phyloP scores from a whole-genome alignment of 2,113 vertebrate species.

The Gymnocephalus cernua region DNA sequence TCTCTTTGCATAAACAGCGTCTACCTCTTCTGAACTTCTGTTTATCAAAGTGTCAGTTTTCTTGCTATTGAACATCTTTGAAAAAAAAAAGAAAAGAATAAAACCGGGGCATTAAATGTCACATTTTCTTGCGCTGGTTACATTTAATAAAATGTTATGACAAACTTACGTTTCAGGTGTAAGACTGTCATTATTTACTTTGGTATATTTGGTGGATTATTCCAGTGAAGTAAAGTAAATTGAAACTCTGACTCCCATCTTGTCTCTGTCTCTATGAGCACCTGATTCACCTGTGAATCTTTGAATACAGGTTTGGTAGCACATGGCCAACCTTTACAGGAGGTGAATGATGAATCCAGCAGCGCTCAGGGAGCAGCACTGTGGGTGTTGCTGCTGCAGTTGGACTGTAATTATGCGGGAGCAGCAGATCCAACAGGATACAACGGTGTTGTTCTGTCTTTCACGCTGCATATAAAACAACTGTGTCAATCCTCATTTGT shows the following conservation, averaged over 20 bases:
- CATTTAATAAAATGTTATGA: too few species aligned
- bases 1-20: too few species aligned
- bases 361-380: slow-evolving; percentile 26
- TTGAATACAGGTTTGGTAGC: slow-evolving; percentile 17
- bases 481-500: background rate
- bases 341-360: slow-evolving; percentile 60
- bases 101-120: too few species aligned
- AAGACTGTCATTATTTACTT: background rate
- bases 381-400: slow-evolving; percentile 50
- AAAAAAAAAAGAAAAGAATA: background rate
- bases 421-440: slow-evolving; percentile 15
- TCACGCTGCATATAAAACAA: slow-evolving; percentile 12
- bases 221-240: background rate
- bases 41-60: background rate
- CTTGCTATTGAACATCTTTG: background rate
- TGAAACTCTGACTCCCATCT: too few species aligned
- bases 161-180: too few species aligned
- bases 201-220: background rate
- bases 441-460: background rate
- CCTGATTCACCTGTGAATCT: slow-evolving; percentile 36
- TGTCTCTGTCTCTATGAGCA: background rate
- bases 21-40: background rate
- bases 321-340: slow-evolving; percentile 30
- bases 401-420: slow-evolving; percentile 53
- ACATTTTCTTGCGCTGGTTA: too few species aligned